phyloP scores from a whole-genome alignment of 2,113 vertebrate species.

The Muntiacus reevesi region DNA sequence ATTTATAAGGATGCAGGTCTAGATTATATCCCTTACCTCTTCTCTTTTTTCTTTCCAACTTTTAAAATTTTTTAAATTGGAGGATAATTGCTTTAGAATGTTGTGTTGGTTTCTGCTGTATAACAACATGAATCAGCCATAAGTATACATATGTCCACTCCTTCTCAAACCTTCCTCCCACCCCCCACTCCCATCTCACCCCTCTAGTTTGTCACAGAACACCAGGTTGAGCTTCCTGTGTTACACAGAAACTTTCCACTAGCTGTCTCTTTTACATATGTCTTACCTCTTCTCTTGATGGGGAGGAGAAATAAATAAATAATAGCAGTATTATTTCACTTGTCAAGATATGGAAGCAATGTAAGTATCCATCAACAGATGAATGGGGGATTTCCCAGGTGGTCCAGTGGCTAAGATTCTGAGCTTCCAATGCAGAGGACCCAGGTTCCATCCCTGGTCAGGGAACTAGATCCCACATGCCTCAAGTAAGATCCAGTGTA shows the following conservation, averaged over 20 bases:
- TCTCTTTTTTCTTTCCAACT: neutral
- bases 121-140: neutral
- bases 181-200: neutral
- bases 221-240: neutral
- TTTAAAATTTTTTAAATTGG: neutral
- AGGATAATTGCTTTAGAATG: neutral
- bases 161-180: neutral
- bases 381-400: neutral
- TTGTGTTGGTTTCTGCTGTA: neutral
- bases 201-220: neutral
- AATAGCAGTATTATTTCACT: neutral
- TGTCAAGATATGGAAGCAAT: neutral
- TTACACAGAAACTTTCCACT: neutral
- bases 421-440: neutral
- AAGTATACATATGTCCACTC: neutral
- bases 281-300: neutral
- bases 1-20: neutral
- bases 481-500: neutral
- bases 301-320: neutral
- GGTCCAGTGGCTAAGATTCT: neutral
- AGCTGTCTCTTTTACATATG: neutral
- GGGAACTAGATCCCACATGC: neutral
- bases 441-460: neutral
- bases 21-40: neutral
- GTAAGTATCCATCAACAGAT: neutral